Conservation (phyloP, 2,113 vertebrate genomes). For the Sylvilagus bachmani region DNA sequence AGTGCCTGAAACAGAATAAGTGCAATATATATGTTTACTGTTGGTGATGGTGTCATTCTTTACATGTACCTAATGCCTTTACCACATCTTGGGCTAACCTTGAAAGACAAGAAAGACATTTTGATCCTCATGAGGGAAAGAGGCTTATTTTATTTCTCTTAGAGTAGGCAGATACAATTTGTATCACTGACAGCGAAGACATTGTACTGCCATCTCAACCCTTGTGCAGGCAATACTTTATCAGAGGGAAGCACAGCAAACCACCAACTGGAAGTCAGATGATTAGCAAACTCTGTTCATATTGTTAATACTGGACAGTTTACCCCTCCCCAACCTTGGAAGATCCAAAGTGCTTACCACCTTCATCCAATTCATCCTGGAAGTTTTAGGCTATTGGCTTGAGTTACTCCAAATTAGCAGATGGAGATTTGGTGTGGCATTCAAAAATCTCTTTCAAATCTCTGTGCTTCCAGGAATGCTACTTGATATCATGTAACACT, state of each 20-base stretch:
- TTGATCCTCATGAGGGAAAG: neutral
- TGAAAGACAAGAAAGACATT: conserved; percentile 22
- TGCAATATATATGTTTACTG: neutral
- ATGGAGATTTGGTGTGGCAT: neutral
- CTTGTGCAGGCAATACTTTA: neutral
- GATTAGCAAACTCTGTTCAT: neutral
- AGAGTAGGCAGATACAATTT: conserved; percentile 27
- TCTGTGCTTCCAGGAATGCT: neutral
- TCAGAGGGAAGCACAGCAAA: neutral
- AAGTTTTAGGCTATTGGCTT: conserved; percentile 14
- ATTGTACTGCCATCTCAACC: conserved; percentile 35
- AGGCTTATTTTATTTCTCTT: conserved; percentile 41
- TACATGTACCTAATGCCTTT: conserved; percentile 21
- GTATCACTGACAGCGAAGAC: conserved; percentile 35
- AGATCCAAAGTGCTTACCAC: neutral
- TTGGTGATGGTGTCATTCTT: neutral
- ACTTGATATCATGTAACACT: neutral
- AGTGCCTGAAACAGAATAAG: conserved; percentile 4
- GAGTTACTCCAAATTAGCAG: conserved; percentile 2
- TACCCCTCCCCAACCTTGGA: neutral
- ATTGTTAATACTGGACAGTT: neutral
- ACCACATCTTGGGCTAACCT: conserved; percentile 39
- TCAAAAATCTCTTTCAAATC: conserved; percentile 1
- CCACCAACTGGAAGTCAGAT: neutral
- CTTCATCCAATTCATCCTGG: conserved; percentile 17